phyloP scores from a whole-genome alignment of 92 coral and sea anemone genomes.

The Actinernus sp. region DNA sequence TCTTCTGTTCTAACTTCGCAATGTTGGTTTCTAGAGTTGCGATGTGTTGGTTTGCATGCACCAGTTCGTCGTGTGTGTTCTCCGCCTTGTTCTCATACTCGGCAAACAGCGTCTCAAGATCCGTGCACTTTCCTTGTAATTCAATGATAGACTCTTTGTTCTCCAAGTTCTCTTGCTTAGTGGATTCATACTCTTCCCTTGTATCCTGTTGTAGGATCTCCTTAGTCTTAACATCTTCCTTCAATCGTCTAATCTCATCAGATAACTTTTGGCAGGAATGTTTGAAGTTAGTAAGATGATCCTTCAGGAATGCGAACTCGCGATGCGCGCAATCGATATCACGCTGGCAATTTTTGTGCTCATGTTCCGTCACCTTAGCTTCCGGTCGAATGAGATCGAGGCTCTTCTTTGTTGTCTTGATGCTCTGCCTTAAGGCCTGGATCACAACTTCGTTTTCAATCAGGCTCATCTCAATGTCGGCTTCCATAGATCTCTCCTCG shows the following conservation, averaged over 20 bases:
- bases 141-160: slow-evolving; percentile 59
- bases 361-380: slow-evolving; percentile 68
- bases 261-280: slow-evolving; percentile 63
- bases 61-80: slow-evolving; percentile 71
- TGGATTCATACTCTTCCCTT: slow-evolving; percentile 32
- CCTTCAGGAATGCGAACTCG: slow-evolving; percentile 75
- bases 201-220: slow-evolving; percentile 55
- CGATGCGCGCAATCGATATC: slow-evolving; percentile 81
- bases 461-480: slow-evolving; percentile 39
- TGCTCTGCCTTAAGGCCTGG: slow-evolving; percentile 65
- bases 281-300: slow-evolving; percentile 63
- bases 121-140: slow-evolving; percentile 66
- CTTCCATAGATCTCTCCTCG: slow-evolving; percentile 47
- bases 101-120: slow-evolving; percentile 65
- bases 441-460: slow-evolving; percentile 61
- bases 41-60: slow-evolving; percentile 85
- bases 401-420: slow-evolving; percentile 68
- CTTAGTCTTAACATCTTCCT: slow-evolving; percentile 63
- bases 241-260: slow-evolving; percentile 64
- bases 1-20: slow-evolving; percentile 82
- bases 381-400: slow-evolving; percentile 76
- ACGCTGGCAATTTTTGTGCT: slow-evolving; percentile 68
- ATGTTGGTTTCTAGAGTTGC: slow-evolving; percentile 83
- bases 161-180: slow-evolving; percentile 69
- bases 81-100: slow-evolving; percentile 86